These are phyloP conservation scores for Tanytarsus gracilentus DNA, from an alignment of 2,888 invertebrate species.

Conservation along the genomic window DNA sequence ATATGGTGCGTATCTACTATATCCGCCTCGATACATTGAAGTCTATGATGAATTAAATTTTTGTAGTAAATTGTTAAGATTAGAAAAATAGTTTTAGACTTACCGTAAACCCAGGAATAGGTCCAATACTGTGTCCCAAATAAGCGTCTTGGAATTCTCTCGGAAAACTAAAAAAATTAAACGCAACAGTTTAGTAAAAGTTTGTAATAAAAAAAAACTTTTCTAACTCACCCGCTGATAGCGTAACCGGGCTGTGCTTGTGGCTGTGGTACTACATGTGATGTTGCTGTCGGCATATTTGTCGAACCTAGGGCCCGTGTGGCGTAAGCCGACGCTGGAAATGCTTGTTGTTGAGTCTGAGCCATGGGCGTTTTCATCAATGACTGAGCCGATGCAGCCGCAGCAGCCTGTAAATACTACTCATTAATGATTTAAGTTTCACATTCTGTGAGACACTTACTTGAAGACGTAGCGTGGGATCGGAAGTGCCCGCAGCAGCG, in stretches of 20 bases:
- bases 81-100: slow-evolving; percentile 37
- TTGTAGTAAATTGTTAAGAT: background rate
- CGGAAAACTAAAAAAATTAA: slow-evolving; percentile 57
- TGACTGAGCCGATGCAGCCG: slow-evolving; percentile 67
- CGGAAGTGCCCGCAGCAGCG: slow-evolving; percentile 59
- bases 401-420: slow-evolving; percentile 52
- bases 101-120: slow-evolving; percentile 95
- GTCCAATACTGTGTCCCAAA: slow-evolving; percentile 90
- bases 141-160: slow-evolving; percentile 90
- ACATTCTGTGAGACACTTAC: slow-evolving; percentile 48
- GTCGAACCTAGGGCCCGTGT: slow-evolving; percentile 75
- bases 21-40: slow-evolving; percentile 86
- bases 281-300: slow-evolving; percentile 66
- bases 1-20: slow-evolving; percentile 92
- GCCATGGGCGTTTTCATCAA: slow-evolving; percentile 78
- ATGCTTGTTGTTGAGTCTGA: slow-evolving; percentile 76
- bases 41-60: slow-evolving; percentile 53
- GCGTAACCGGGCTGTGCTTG: slow-evolving; percentile 57
- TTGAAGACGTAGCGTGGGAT: slow-evolving; percentile 86
- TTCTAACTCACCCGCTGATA: slow-evolving; percentile 51
- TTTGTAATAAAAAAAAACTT: slow-evolving; percentile 37
- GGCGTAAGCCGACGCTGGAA: slow-evolving; percentile 80
- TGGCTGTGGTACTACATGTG: slow-evolving; percentile 43
- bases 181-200: background rate
- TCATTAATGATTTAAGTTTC: background rate